phyloP scores from a whole-genome alignment of 2,888 invertebrate genomes.

The Amphipoea oculea region DNA sequence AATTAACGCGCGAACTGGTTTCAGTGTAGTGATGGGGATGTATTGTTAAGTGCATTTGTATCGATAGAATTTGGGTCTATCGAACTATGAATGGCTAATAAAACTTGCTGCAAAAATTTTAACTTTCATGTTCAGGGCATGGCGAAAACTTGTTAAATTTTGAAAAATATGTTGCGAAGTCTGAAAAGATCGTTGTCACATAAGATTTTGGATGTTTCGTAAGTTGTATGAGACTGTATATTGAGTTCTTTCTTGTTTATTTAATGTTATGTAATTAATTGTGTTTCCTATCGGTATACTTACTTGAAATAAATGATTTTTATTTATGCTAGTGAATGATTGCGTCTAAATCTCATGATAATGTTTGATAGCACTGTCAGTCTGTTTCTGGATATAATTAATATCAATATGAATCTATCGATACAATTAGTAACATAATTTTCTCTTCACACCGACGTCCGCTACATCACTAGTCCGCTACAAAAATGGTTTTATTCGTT shows the following conservation, averaged over 20 bases:
- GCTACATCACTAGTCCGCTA: slow-evolving; percentile 76
- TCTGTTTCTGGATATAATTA: neutral
- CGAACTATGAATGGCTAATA: neutral
- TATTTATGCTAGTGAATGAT: too few relatives aligned
- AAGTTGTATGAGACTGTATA: neutral
- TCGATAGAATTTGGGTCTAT: slow-evolving; percentile 53
- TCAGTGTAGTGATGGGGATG: slow-evolving; percentile 75
- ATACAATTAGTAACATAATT: slow-evolving; percentile 12
- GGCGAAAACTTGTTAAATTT: neutral
- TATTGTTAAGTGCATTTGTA: slow-evolving; percentile 54
- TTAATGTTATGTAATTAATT: too few relatives aligned
- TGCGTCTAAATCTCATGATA: neutral
- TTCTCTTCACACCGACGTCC: slow-evolving; percentile 50
- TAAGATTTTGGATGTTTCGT: neutral
- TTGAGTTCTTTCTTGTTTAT: neutral
- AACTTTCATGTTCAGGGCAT: neutral
- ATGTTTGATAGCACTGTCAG: neutral
- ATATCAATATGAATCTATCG: slow-evolving; percentile 1
- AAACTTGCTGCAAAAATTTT: neutral
- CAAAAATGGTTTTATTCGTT: slow-evolving; percentile 87
- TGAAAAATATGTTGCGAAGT: neutral
- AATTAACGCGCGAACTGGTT: slow-evolving; percentile 89
- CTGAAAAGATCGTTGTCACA: neutral
- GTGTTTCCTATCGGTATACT: too few relatives aligned
- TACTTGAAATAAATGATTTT: too few relatives aligned